Evolutionary conservation across 2,113 vertebrate genomes (phyloP).

Genomic region (Chlorodrepanis virens): DNA sequence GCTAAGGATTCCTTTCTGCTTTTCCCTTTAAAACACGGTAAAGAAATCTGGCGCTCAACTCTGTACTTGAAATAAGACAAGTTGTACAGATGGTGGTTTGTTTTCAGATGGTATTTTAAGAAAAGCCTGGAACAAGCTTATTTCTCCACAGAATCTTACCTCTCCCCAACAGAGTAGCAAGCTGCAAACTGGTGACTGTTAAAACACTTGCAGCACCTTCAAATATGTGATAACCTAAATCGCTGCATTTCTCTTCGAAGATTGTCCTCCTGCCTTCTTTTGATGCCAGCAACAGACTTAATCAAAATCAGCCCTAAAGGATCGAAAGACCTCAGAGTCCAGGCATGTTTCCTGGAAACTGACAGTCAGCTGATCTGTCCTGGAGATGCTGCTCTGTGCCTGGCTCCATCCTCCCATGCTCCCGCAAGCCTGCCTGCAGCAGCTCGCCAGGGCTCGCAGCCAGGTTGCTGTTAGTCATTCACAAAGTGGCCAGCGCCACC

Average conservation of each 20-base stretch:
- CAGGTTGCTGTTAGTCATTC: constrained; percentile 16
- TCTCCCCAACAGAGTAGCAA: neutral
- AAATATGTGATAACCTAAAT: neutral
- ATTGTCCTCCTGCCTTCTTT: neutral
- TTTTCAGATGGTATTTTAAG: constrained; percentile 60
- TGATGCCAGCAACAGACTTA: neutral
- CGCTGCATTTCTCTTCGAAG: neutral
- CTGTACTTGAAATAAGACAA: constrained; percentile 43
- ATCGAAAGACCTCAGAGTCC: neutral
- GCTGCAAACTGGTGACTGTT: neutral
- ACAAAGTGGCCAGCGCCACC: neutral
- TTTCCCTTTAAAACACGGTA: constrained; percentile 50
- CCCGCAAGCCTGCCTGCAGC: neutral
- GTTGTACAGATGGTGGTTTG: constrained; percentile 51
- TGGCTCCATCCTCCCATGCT: neutral
- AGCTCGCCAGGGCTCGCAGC: neutral
- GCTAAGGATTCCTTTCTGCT: constrained; percentile 37
- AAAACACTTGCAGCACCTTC: neutral
- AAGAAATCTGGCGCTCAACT: constrained; percentile 42
- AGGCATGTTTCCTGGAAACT: constrained; percentile 50
- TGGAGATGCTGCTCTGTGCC: neutral
- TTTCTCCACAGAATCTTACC: constrained; percentile 44
- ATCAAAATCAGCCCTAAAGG: constrained; percentile 40
- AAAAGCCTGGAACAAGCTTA: constrained; percentile 39
- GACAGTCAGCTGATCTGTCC: constrained; percentile 25